Evolutionary conservation across 2,888 invertebrate species (phyloP), one percentile per base, ranked within the genome.

Genomic region (Netelia virgata): DNA sequence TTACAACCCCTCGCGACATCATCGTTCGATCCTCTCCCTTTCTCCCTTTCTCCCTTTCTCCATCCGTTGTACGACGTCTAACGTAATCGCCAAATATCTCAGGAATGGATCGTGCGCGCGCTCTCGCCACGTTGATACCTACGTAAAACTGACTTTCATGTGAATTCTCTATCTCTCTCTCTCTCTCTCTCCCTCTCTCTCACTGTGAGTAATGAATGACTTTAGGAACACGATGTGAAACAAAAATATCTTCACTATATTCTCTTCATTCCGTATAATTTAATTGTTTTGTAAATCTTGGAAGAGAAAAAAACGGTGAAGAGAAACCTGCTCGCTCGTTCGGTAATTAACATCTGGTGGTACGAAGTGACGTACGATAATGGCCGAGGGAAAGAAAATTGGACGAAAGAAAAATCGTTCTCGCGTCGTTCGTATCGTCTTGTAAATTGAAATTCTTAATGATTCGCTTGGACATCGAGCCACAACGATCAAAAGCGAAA

Each of bases 1-100:
- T 90, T 90, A 90, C 89, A 90, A 90, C 88, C 86, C 86, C 89
- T 87, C 88, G 86, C 87, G 89, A 89, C 90, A 90, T 88, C 82
- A 85, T 87, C 85, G 87, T 85, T 82, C 86, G 88, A 88, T 86
- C 88, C 87, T 86, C 83, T 85, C 87, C 14, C 18, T 18, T 36
- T 86, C 83, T 85, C 87, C 14, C 18, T 18, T 36, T 63, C 61
- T 16, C 18, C 28, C 57, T 66, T 16, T 57, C 57, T 70, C 57
- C 16, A 36, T 70, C 55, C 36, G 36, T 36, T 61, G 36, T 55
- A 41, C 74, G 74, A 78, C 63, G 76, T 50, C 41, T 66, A 57
- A 68, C 78, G 82, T 72, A 84, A 84, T 84, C 84, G 84, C 82
- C 82, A 82, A 84, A 84, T 84, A 84, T 82, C 84, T 84, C 84